phyloP scores from a whole-genome alignment of 2,113 vertebrate genomes.

The Synchiropus splendidus region DNA sequence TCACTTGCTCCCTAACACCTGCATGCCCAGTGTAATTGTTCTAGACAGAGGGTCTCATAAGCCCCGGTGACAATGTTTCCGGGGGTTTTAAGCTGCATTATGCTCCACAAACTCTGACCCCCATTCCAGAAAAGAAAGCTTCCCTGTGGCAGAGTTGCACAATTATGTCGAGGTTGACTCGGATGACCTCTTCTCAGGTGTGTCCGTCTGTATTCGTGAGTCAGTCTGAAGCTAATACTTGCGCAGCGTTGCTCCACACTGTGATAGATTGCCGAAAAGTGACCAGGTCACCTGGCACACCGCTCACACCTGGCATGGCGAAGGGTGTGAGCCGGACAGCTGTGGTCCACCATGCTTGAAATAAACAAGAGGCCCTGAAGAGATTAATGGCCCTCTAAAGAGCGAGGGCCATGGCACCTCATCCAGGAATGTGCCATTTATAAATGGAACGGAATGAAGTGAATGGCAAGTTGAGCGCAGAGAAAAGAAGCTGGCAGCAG shows the following conservation, averaged over 20 bases:
- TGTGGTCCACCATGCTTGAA: conserved; percentile 72
- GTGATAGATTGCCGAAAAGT: conserved; percentile 8
- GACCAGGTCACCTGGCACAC: conserved; percentile 1
- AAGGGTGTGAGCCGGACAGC: conserved; percentile 65
- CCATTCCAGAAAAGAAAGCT: conserved; percentile 42
- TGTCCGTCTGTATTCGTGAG: conserved; percentile 6
- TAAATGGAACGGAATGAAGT: conserved; percentile 74
- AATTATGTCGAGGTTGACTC: conserved; percentile 39
- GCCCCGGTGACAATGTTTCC: conserved; percentile 51
- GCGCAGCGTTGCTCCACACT: conserved; percentile 6
- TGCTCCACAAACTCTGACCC: conserved; percentile 65
- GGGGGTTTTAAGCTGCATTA: conserved; percentile 33
- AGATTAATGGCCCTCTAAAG: conserved; percentile 85
- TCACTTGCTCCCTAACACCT: conserved; percentile 58
- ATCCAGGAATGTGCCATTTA: conserved; percentile 74
- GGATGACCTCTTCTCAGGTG: conserved; percentile 30
- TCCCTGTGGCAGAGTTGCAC: conserved; percentile 32
- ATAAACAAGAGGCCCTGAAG: conserved; percentile 72
- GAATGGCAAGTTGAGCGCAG: conserved; percentile 39
- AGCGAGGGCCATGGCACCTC: conserved; percentile 72
- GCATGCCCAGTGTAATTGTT: conserved; percentile 49
- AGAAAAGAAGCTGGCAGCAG: conserved; percentile 38
- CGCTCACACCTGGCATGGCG: conserved; percentile 58
- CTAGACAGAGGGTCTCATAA: conserved; percentile 41
- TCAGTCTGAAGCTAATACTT: conserved; percentile 8